Base-by-base conservation (phyloP, 2,797 vertebrate genomes). In the Ctenopoma multispine region DNA sequence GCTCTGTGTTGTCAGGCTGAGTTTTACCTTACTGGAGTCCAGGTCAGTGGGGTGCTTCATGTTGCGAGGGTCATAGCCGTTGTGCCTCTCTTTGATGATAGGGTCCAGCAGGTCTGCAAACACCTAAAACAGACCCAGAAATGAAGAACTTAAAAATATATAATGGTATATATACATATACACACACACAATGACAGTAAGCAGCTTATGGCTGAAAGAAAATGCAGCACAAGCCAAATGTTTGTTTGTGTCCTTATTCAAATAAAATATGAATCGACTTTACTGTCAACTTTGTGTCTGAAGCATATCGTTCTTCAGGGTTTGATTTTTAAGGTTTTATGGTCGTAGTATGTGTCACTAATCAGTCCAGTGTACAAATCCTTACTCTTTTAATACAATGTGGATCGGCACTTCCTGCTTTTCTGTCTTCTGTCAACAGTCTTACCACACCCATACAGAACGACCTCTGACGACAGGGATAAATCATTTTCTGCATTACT, bases 11-110 rank as follows among this genome's bases (percentile, higher is more conserved):
- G 20, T 53, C 23, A 21, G 20, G 15, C 53, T 61, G 31, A 14
- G 38, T 11, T 8, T 1, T 88, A 98, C 98, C 96, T 99, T 99
- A 84, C 88, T 93, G 79, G 95, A 65, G 0, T 99, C 97, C 88
- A 99, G 92, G 85, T 99, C 97, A 5, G 98, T 99, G 76, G 88
- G 69, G 38, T 99, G 98, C 56, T 92, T 99, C 98, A 99, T 99
- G 66, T n/a, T 89, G 23, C 44, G 64, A 3, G 96, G 95, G 77
- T 99, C 95, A 57, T 99, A 99, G 47, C 98, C 98, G 0, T 99
- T 99, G 91, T 99, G 98, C 62, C 97, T 90, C 75, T 99, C 97
- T 89, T 94, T 96, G 74, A 99, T 99, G 87, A 99, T 87, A 0
- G 97, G 97, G 77, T 99, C 93, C 69, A 99, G 93, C 49, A 99